A percentile compares a stretch with the other conserved stretches of the same genome.
phyloP scores from a whole-genome alignment of 2,113 vertebrate genomes.

The Callipepla squamata region DNA sequence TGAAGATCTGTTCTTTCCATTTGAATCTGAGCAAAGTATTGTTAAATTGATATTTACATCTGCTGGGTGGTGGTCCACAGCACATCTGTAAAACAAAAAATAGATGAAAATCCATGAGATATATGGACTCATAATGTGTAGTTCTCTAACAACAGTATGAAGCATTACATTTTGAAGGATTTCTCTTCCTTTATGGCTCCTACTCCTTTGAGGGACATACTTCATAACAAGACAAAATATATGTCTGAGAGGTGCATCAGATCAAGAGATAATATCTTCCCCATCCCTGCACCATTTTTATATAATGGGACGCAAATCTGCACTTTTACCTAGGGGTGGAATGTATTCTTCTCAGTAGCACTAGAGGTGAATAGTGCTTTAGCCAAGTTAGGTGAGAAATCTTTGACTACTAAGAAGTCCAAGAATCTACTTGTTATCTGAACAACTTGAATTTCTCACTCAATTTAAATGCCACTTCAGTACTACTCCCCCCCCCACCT shows the following conservation, averaged over 20 bases:
- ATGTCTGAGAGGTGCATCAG: not conserved
- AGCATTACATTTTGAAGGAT: not conserved
- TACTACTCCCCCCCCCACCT: slow-evolving; percentile 34
- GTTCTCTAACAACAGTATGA: not conserved
- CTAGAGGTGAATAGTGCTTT: not conserved
- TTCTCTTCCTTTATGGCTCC: not conserved
- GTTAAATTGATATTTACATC: slow-evolving; percentile 89
- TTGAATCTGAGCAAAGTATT: slow-evolving; percentile 94
- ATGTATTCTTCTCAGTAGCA: not conserved
- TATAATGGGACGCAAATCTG: not conserved
- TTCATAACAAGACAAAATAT: not conserved
- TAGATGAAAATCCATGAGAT: not conserved
- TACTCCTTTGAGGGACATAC: not conserved
- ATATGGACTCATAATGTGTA: not conserved
- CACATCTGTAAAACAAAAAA: slow-evolving; percentile 82
- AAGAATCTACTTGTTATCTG: not conserved
- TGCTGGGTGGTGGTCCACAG: slow-evolving; percentile 88
- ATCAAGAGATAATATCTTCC: not conserved
- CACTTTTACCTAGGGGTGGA: not conserved
- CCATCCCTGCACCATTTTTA: not conserved
- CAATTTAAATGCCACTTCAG: slow-evolving; percentile 15
- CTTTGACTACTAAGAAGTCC: not conserved
- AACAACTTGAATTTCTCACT: slow-evolving; percentile 3
- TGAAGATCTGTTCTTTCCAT: slow-evolving; percentile 89
- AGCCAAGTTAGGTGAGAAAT: not conserved